Evolutionary conservation across 2,888 invertebrate species (phyloP).

Genomic region (Athalia circularis): DNA sequence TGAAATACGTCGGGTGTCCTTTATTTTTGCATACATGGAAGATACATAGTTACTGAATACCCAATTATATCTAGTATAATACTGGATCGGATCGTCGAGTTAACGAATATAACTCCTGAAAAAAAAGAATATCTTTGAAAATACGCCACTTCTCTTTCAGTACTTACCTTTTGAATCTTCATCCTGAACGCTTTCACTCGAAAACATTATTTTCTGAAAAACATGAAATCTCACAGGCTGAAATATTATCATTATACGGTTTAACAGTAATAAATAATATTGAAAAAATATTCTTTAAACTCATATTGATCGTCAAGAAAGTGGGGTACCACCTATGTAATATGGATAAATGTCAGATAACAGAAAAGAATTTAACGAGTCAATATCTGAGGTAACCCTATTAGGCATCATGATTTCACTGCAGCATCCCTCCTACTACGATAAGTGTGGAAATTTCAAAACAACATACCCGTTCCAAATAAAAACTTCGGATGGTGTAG

Average conservation of each 20-base stretch:
- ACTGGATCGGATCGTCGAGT: slow-evolving; percentile 37
- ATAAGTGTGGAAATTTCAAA: slow-evolving; percentile 25
- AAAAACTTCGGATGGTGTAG: slow-evolving; percentile 7
- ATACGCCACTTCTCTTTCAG: background rate
- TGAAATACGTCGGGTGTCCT: slow-evolving; percentile 23
- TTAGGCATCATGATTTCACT: background rate
- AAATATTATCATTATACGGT: background rate
- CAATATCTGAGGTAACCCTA: slow-evolving; percentile 7
- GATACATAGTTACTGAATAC: slow-evolving; percentile 27
- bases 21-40: slow-evolving; percentile 33
- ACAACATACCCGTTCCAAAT: slow-evolving; percentile 30
- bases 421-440: slow-evolving; percentile 23
- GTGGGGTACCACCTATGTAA: background rate
- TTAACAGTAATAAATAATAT: background rate
- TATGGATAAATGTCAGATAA: background rate
- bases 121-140: slow-evolving; percentile 27
- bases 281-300: background rate
- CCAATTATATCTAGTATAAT: background rate
- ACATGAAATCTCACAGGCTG: slow-evolving; percentile 28
- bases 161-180: slow-evolving; percentile 25
- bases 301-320: background rate
- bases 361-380: background rate
- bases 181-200: background rate
- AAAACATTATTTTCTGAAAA: slow-evolving; percentile 5
- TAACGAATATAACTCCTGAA: slow-evolving; percentile 33